Evolutionary conservation across 2,113 vertebrate species (phyloP), one percentile per base, ranked within the genome.

Genomic region (Herpetotheres cachinnans): DNA sequence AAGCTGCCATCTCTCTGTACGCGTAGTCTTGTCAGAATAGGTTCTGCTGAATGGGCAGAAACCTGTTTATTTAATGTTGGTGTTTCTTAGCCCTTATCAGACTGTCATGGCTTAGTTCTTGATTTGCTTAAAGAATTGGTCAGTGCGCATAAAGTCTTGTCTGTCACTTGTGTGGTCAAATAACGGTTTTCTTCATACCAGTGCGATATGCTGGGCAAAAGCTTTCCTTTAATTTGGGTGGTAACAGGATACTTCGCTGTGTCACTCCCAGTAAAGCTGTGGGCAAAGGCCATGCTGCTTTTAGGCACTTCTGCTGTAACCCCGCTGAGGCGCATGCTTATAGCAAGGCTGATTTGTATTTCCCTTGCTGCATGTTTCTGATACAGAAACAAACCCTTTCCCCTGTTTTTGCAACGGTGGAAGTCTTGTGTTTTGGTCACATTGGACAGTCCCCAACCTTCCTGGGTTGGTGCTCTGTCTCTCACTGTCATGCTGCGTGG

Each of bases 401-500:
- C 22, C 6, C 36, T 61, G 13, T 49, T 52, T 89, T 87, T 94
- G 38, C 18, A 55, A 5, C 25, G 73, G 38, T 74, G 59, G 30
- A 62, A 82, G 4, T 56, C 54, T 81, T 81, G 15, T 14, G 13
- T 58, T 86, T 63, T 89, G 38, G 32, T 86, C 15, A 83, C 81
- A 62, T 3, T 58, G 58, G 34, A 34, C 8, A 42, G 9, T 49
- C 27, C 22, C 6, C 30, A 86, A 6, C 8, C 16, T 56, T 72
- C 20, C 34, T 1, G 15, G 7, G 8, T 9, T 84, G 55, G 3
- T 79, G 34, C 29, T 82, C 25, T 22, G 5, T 59, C 9, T 54
- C 56, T 58, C 19, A 3, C 5, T 82, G 19, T 80, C 76, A 13
- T 0, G 0, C 26, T 84, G 7, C 9, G 1, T 32, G 61, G 52